Conservation (phyloP, 2,888 invertebrate species). For the Brachylomia viminalis region DNA sequence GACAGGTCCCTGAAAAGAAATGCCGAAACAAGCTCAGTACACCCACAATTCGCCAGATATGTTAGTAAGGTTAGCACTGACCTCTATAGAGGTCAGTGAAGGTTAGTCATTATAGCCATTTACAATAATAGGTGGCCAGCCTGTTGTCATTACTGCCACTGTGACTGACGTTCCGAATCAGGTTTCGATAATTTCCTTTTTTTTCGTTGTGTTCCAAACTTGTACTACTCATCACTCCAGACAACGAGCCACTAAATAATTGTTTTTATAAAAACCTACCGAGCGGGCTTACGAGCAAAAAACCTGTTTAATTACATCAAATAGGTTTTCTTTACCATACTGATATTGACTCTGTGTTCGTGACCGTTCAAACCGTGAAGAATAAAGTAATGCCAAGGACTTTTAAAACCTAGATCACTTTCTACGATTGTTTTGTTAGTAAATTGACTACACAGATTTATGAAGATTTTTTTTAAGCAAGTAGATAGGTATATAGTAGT, state of each 20-base stretch:
- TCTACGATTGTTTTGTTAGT: slow-evolving; percentile 9
- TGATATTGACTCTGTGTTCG: slow-evolving; percentile 23
- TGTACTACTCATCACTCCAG: slow-evolving; percentile 14
- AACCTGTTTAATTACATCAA: slow-evolving; percentile 45
- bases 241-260: slow-evolving; percentile 29
- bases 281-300: slow-evolving; percentile 13
- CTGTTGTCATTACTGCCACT: background rate
- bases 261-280: slow-evolving; percentile 21
- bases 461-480: background rate
- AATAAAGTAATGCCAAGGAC: slow-evolving; percentile 33
- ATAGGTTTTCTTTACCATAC: slow-evolving; percentile 25
- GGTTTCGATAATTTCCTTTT: slow-evolving; percentile 7
- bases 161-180: background rate
- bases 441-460: background rate
- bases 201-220: slow-evolving; percentile 1
- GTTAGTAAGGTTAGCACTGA: too few species aligned
- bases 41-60: background rate
- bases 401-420: background rate
- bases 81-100: too few species aligned
- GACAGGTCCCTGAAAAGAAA: background rate
- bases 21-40: background rate
- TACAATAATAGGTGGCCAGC: background rate
- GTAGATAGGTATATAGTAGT: background rate
- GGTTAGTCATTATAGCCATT: background rate
- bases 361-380: slow-evolving; percentile 15